phyloP scores from a whole-genome alignment of 2,113 vertebrate species.

The Alouatta palliata region DNA sequence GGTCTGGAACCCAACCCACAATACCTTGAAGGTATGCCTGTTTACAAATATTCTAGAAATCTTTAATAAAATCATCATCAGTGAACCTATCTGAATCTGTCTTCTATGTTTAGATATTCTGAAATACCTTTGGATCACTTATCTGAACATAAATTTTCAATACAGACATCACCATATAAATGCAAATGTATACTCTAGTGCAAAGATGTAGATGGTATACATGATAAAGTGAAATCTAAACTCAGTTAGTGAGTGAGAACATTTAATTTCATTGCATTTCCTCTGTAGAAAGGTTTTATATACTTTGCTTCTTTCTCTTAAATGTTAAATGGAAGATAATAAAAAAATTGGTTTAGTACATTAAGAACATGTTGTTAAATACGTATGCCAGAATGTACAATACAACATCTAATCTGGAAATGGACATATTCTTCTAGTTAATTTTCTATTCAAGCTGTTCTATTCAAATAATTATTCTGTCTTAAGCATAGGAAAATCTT shows the following conservation, averaged over 20 bases:
- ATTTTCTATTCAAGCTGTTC: slow-evolving; percentile 63
- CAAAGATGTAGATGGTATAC: neutral
- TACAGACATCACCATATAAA: neutral
- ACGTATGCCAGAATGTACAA: slow-evolving; percentile 38
- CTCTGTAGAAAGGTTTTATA: neutral
- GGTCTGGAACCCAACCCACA: neutral
- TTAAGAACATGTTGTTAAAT: slow-evolving; percentile 65
- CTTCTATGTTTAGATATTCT: neutral
- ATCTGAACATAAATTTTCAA: slow-evolving; percentile 15
- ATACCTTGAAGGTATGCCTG: neutral
- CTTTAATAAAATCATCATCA: neutral
- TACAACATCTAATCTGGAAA: slow-evolving; percentile 57
- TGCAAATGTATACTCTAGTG: neutral
- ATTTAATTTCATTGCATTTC: neutral
- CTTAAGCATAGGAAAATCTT: slow-evolving; percentile 50
- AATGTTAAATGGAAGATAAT: slow-evolving; percentile 46
- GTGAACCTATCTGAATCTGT: neutral
- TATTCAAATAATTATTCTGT: slow-evolving; percentile 60
- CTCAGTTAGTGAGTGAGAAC: neutral
- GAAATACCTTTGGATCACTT: neutral
- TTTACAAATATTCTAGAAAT: neutral
- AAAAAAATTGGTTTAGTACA: slow-evolving; percentile 19
- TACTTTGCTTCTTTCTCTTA: slow-evolving; percentile 10
- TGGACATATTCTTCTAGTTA: slow-evolving; percentile 63
- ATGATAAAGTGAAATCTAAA: neutral